Base-by-base conservation (phyloP, 2,888 invertebrate species). In the Scaptomyza cyrtandrae region DNA sequence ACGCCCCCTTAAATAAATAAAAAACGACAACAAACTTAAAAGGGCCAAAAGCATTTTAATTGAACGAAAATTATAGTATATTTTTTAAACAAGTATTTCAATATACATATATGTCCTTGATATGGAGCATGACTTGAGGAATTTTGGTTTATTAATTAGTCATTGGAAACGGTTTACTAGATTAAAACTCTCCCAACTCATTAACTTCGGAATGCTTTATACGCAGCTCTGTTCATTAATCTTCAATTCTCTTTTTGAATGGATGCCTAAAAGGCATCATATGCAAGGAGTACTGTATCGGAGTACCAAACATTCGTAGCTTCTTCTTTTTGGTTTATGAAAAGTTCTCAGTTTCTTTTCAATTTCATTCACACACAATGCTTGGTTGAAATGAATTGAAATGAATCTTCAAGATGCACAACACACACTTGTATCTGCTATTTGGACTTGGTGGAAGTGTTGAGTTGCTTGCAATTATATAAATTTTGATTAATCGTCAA, bases 401-500 rank as follows among this genome's bases (percentile, higher is more conserved):
- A 50, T 50, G n/a, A 50, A 50, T 50, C 50, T 50, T 33, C 37
- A 50, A 50, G 24, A 50, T 50, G 50, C n/a, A 24, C 19, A 35
- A 14, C n/a, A 48, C 31, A 19, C 33, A 50, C 16, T 41, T 16
- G 10, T 41, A 41, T 41, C 41, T 41, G 41, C 9, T 45, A n/a
- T n/a, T 41, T 7, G 24, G 6, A 3, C 13, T 24, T 27, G 44
- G 2, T 44, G 44, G 24, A 44, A 24, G 52, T 24, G 39, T 52
- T 39, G 37, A 52, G 39, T 41, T 52, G 39, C 14, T 0, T 52
- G 39, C 37, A 52, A 33, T 33, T 19, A 27, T 39, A 39, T 52
- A 16, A 41, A 52, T 27, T 52, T 52, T 52, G 52, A 52, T 52
- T 52, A 52, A 52, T 52, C 27, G 37, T 37, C 52, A 52, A 52